Base-by-base conservation (phyloP, 2,113 vertebrate genomes). In the Bagarius yarrelli region DNA sequence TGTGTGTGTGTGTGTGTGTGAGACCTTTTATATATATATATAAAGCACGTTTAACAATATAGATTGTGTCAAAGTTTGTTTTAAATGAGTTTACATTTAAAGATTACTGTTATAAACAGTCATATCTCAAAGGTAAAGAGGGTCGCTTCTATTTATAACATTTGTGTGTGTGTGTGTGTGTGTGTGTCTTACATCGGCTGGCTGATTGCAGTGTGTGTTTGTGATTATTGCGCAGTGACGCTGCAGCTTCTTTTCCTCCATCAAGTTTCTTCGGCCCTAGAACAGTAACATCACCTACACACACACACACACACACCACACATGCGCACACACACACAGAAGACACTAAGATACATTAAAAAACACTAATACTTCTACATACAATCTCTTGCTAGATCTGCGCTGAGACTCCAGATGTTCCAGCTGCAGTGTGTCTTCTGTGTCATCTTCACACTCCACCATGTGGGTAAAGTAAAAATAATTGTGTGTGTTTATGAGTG, bases 171-270 rank as follows among this genome's bases (percentile, higher is more conserved):
- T 40, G 21, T 36, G 40, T 18, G 56, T 36, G 60, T 57, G 19
- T 81, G 30, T 86, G 90, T 86, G 82, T 87, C 53, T 89, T 90
- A 73, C 86, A 79, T 80, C 92, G 87, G 81, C 83, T 86, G 27
- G 85, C 34, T 32, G 84, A 55, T 64, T 83, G 86, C 77, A 87
- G 84, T 87, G 81, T 91, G 87, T 77, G 88, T 79, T 66, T 93
- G 92, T 91, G 93, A 84, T 84, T 91, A 47, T 76, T 11, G 12
- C 83, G 83, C 34, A 91, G 91, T 78, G 83, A 89, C 85, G 90
- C 86, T 84, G 89, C 92, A 50, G 91, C 92, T 86, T 95, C 94
- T 87, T 90, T 94, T 56, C 81, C 4, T 0, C 86, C 88, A n/a
- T 94, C 93, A 40, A 83, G 52, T 79, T 93, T 89, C 83, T 86